Evolutionary conservation across 2,888 invertebrate species (phyloP).

Genomic region (Sisyra terminalis): DNA sequence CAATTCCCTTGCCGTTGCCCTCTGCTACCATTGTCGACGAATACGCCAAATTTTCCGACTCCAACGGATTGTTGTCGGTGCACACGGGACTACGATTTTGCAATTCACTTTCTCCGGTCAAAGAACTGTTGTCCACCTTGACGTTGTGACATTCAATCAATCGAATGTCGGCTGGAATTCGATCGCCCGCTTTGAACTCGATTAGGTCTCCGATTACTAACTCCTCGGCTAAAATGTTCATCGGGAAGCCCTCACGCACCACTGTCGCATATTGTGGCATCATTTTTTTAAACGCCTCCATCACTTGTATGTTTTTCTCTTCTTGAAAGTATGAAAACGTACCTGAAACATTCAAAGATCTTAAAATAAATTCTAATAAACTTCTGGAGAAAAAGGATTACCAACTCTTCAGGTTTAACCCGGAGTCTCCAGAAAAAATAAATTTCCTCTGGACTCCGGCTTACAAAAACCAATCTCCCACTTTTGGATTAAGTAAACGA

Average conservation of each 20-base stretch:
- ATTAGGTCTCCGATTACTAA: constrained; percentile 94
- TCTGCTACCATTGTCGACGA: constrained; percentile 94
- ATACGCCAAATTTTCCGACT: constrained; percentile 89
- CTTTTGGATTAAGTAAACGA: too few relatives aligned
- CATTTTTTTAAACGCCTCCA: constrained; percentile 99
- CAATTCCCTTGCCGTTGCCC: constrained; percentile 78
- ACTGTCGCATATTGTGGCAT: constrained; percentile 91
- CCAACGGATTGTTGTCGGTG: constrained; percentile 87
- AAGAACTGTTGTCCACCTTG: constrained; percentile 88
- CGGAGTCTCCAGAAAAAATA: too few relatives aligned
- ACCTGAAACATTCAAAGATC: too few relatives aligned
- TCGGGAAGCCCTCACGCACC: constrained; percentile 85
- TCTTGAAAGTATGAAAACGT: constrained; percentile 99
- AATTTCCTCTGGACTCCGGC: too few relatives aligned
- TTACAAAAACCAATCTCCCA: too few relatives aligned
- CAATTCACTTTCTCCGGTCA: constrained; percentile 93
- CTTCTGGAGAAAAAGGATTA: too few relatives aligned
- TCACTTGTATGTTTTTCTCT: constrained; percentile 95
- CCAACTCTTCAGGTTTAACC: too few relatives aligned
- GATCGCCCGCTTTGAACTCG: constrained; percentile 97
- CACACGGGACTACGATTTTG: constrained; percentile 79
- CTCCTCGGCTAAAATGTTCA: constrained; percentile 84
- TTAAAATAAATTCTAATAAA: too few relatives aligned
- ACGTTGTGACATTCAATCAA: constrained; percentile 90
- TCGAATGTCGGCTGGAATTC: constrained; percentile 95